Percentiles rank a stretch among this genome's conserved stretches.
Evolutionary conservation across 2,888 invertebrate genomes (phyloP).

Genomic region (Sinhomidia bicolor): DNA sequence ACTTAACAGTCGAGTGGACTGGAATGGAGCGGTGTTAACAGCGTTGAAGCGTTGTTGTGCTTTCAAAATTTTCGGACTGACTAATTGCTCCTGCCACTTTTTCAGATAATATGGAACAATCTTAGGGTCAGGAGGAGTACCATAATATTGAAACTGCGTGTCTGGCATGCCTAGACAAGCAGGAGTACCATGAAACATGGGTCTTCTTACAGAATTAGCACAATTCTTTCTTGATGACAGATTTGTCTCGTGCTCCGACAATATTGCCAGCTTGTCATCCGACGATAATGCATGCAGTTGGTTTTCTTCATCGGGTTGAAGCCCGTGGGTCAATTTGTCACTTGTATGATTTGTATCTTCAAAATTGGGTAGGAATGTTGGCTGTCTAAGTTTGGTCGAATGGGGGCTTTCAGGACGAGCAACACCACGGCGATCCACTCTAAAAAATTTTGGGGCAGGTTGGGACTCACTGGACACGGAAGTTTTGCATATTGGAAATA

Average conservation of each 20-base stretch:
- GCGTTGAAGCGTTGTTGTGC: neutral
- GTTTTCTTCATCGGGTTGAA: constrained; percentile 58
- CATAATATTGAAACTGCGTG: neutral
- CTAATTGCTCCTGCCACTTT: constrained; percentile 59
- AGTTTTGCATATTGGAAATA: no score
- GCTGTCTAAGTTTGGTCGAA: neutral
- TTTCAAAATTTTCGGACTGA: constrained; percentile 38
- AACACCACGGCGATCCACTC: constrained; percentile 49
- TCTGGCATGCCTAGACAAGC: constrained; percentile 42
- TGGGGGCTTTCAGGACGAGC: constrained; percentile 37
- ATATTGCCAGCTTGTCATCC: constrained; percentile 22
- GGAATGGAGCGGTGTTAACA: neutral
- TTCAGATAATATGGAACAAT: constrained; percentile 41
- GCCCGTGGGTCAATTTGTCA: neutral
- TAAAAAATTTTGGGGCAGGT: constrained; percentile 39
- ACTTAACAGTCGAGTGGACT: constrained; percentile 8
- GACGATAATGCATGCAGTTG: constrained; percentile 32
- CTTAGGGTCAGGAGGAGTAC: neutral
- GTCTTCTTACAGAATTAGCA: neutral
- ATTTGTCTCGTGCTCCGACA: constrained; percentile 24
- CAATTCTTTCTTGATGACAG: neutral
- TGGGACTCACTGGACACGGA: neutral
- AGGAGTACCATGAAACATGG: constrained; percentile 53
- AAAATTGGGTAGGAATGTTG: constrained; percentile 11
- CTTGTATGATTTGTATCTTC: neutral